Conservation (phyloP, 2,888 invertebrate species). For the Tenthredo notha region DNA sequence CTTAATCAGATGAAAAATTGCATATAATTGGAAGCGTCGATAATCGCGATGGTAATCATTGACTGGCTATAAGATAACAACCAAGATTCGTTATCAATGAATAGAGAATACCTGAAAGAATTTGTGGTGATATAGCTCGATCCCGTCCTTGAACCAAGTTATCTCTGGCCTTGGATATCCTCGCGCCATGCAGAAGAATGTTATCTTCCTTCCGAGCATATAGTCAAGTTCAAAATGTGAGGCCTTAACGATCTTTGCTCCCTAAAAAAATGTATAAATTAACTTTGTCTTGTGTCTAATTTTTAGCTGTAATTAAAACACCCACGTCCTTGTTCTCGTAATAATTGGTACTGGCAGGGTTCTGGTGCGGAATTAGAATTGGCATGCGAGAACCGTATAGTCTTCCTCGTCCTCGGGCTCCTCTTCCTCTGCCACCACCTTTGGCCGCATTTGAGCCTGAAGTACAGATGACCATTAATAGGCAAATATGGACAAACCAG, state of each 20-base stretch:
- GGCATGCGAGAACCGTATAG: conserved; percentile 80
- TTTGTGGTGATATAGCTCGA: conserved; percentile 86
- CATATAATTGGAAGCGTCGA: background rate
- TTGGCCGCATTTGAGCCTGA: conserved; percentile 64
- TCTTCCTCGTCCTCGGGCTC: conserved; percentile 73
- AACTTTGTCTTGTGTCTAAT: background rate
- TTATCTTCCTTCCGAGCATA: conserved; percentile 87
- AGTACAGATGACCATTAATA: conserved; percentile 57
- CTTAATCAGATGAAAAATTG: conserved; percentile 72
- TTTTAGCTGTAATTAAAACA: conserved; percentile 57
- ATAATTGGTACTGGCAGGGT: conserved; percentile 82
- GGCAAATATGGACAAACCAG: conserved; percentile 56
- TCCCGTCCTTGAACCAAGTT: conserved; percentile 89
- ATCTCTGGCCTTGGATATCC: conserved; percentile 87
- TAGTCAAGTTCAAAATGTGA: conserved; percentile 88
- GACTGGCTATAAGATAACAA: background rate
- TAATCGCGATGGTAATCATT: background rate
- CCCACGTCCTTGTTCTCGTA: conserved; percentile 85
- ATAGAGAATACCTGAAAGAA: conserved; percentile 82
- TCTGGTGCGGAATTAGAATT: conserved; percentile 81
- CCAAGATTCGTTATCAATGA: background rate
- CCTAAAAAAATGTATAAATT: conserved; percentile 77
- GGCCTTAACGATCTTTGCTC: conserved; percentile 85
- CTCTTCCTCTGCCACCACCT: conserved; percentile 68
- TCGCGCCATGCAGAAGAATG: conserved; percentile 87